Evolutionary conservation across 2,888 invertebrate species (phyloP).

Genomic region (Athalia circularis): DNA sequence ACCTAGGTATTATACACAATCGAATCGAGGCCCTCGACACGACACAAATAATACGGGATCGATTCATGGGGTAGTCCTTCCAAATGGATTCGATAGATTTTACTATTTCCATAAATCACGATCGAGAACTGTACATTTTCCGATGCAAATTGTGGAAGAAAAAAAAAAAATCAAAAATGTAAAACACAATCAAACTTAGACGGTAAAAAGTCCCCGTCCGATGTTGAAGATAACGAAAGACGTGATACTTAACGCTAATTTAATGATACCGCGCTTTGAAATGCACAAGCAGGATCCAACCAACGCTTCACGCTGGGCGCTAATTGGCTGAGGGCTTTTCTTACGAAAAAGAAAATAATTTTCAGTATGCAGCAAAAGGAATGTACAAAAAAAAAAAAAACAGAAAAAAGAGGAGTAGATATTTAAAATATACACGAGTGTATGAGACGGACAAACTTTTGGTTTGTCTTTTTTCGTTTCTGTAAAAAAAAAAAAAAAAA

Average conservation of each 20-base stretch:
- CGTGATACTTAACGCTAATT: conserved; percentile 17
- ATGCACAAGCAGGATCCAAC: conserved; percentile 16
- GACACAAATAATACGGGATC: conserved; percentile 23
- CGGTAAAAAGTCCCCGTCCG: background rate
- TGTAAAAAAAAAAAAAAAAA: too few species aligned
- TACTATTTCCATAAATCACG: too few species aligned
- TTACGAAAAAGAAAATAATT: conserved; percentile 18
- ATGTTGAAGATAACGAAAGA: conserved; percentile 1
- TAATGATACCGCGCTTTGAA: conserved; percentile 15
- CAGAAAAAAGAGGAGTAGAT: background rate
- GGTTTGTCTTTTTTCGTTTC: background rate
- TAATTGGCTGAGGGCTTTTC: conserved; percentile 18
- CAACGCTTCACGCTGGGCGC: conserved; percentile 23
- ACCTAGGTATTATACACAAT: background rate
- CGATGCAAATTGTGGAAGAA: background rate
- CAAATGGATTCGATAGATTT: background rate
- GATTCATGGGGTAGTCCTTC: background rate
- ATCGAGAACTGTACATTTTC: too few species aligned
- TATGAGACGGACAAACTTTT: background rate
- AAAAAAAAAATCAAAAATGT: background rate
- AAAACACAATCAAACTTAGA: background rate
- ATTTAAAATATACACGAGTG: background rate
- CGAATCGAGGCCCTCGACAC: conserved; percentile 9
- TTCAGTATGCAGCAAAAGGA: background rate
- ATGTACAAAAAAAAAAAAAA: background rate